Base-by-base conservation (phyloP, 2,888 invertebrate species). In the Nymphalis polychloros region DNA sequence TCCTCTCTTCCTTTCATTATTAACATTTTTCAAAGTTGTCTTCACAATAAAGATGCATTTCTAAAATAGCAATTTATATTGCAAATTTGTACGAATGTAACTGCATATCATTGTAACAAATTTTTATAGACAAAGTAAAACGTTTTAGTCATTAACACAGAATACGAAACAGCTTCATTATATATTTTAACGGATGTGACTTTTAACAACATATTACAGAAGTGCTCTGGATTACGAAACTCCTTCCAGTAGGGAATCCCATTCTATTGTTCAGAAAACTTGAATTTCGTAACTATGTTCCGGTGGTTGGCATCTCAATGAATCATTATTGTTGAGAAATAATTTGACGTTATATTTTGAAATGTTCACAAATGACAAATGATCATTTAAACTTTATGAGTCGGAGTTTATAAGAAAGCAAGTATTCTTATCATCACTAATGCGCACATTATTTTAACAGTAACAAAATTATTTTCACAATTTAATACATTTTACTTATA, bases 181-280 rank as follows among this genome's bases (percentile, higher is more conserved):
- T 62, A 55, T 61, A 50, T 65, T 48, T 2, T 20, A 69, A 73
- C 83, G 84, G 85, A 84, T 81, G 77, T 76, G 70, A 73, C 63
- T 74, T 76, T 69, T 73, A 35, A 67, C 70, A 73, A 69, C 60
- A 73, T 69, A 73, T 79, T 80, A 78, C 76, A 71, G 70, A 73
- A 74, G 66, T 63, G 55, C 49, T 61, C 68, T 70, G 71, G 71
- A 73, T 89, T 87, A 84, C 84, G 79, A 87, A 84, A 88, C 81
- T 76, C 78, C 57, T 76, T 76, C 76, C 75, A 83, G 78, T 80
- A 79, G 81, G 81, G 79, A 81, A 81, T 81, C 80, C 84, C 82
- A 83, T 85, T 85, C 84, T 77, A 88, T 90, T 89, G 90, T 90
- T 84, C 70, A 73, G 74, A 81, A 82, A 81, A 83, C 78, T 76